Conservation (phyloP, 1,140 invertebrate genomes). For the Pogonomyrmex barbatus region DNA sequence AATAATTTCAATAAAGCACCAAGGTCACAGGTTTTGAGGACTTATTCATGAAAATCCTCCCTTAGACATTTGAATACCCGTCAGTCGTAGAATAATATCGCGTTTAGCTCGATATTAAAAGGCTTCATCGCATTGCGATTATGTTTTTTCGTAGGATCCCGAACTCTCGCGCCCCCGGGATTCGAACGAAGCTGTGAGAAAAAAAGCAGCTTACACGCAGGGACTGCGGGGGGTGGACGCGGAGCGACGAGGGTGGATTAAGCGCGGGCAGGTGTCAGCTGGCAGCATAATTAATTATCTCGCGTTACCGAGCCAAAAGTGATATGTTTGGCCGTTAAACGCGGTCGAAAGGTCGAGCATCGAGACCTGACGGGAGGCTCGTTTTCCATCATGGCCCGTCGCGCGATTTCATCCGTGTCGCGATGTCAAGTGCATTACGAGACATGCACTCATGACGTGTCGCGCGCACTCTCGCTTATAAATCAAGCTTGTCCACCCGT, state of each 20-base stretch:
- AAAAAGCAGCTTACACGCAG: neutral
- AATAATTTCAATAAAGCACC: constrained; percentile 48
- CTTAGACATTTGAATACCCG: constrained; percentile 49
- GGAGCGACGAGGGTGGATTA: neutral
- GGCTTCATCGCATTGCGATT: constrained; percentile 12
- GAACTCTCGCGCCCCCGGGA: neutral
- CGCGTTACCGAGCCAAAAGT: constrained; percentile 42
- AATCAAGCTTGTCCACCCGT: constrained; percentile 61
- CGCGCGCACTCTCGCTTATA: constrained; percentile 63
- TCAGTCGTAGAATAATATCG: constrained; percentile 34
- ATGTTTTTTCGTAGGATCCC: neutral
- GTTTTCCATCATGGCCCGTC: constrained; percentile 52
- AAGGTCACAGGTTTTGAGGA: constrained; percentile 36
- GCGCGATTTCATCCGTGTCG: constrained; percentile 60
- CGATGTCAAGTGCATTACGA: constrained; percentile 62
- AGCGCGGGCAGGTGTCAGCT: constrained; percentile 14
- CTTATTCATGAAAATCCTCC: constrained; percentile 35
- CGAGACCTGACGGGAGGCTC: constrained; percentile 42
- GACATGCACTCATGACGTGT: constrained; percentile 62
- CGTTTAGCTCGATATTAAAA: constrained; percentile 49
- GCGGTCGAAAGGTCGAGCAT: constrained; percentile 52
- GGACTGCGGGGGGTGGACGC: neutral
- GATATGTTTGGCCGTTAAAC: constrained; percentile 57
- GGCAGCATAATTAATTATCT: constrained; percentile 53
- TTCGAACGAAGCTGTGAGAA: neutral